A percentile compares a stretch with the other conserved stretches of the same genome.
phyloP scores from a whole-genome alignment of 2,888 invertebrate species.

The Cosmia pyralina region DNA sequence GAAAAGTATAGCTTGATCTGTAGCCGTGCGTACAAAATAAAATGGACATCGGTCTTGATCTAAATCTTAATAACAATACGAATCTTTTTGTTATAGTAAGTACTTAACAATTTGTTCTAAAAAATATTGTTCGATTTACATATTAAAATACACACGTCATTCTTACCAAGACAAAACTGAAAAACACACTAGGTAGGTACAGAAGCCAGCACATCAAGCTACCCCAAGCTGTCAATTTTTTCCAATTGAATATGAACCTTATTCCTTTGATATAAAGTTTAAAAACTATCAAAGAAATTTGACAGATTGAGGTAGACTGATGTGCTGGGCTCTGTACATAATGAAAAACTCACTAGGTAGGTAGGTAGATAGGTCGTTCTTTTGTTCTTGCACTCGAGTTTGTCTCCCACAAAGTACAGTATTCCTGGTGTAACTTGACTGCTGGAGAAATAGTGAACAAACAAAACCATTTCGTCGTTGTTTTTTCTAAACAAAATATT shows the following conservation, averaged over 20 bases:
- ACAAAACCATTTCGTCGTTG: background rate
- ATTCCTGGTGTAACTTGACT: background rate
- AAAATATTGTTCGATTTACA: constrained; percentile 7
- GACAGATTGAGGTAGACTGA: too few relatives aligned
- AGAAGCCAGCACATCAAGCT: too few relatives aligned
- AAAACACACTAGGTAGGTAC: constrained; percentile 21
- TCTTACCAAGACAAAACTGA: background rate
- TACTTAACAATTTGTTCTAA: constrained; percentile 8
- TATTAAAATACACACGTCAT: background rate
- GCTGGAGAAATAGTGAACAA: background rate
- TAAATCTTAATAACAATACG: too few relatives aligned
- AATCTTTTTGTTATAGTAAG: background rate
- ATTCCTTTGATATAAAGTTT: too few relatives aligned
- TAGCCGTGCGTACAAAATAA: too few relatives aligned
- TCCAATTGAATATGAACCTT: too few relatives aligned
- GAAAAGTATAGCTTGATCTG: too few relatives aligned
- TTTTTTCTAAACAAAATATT: background rate
- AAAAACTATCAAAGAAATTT: too few relatives aligned
- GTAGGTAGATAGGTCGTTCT: too few relatives aligned
- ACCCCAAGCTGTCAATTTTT: too few relatives aligned
- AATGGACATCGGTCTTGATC: too few relatives aligned
- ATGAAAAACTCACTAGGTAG: constrained; percentile 15
- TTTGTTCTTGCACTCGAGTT: background rate
- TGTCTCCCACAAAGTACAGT: background rate
- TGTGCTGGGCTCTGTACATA: too few relatives aligned